phyloP scores from a whole-genome alignment of 30 jellyfish, hydroid and myxozoan genomes.

The Cassiopea xamachana region DNA sequence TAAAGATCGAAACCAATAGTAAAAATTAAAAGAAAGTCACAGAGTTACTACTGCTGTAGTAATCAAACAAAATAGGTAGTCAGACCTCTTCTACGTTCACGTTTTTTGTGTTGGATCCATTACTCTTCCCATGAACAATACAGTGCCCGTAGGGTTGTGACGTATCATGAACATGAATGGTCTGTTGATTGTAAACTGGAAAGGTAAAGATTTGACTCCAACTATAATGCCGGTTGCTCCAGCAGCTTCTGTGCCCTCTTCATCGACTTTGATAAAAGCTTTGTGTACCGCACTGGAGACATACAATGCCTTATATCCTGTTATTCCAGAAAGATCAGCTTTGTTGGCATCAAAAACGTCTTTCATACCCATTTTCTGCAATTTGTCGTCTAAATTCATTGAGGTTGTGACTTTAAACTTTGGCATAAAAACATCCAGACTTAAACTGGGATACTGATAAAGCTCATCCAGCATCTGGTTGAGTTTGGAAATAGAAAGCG shows the following conservation, averaged over 20 bases:
- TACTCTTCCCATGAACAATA: slow-evolving; percentile 77
- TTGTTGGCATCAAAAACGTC: slow-evolving; percentile 48
- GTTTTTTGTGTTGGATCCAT: slow-evolving; percentile 42
- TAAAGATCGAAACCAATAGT: too few species aligned
- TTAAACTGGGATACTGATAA: slow-evolving; percentile 39
- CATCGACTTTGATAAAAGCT: slow-evolving; percentile 75
- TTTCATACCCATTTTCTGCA: slow-evolving; percentile 63
- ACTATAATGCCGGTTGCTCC: slow-evolving; percentile 80
- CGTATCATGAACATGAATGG: slow-evolving; percentile 73
- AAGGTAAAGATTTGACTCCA: slow-evolving; percentile 44
- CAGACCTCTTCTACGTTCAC: too few species aligned
- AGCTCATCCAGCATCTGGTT: slow-evolving; percentile 23
- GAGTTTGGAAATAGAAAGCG: slow-evolving; percentile 3
- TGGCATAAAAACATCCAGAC: slow-evolving; percentile 63
- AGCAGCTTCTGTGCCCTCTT: slow-evolving; percentile 88
- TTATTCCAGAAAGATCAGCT: slow-evolving; percentile 81
- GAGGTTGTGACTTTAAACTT: slow-evolving; percentile 48
- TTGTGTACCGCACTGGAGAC: slow-evolving; percentile 71
- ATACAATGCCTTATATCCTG: slow-evolving; percentile 68
- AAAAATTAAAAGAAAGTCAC: too few species aligned
- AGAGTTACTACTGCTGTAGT: too few species aligned
- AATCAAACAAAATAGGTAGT: too few species aligned
- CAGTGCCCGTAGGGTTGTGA: slow-evolving; percentile 53
- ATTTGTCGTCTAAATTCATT: slow-evolving; percentile 15
- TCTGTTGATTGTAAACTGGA: slow-evolving; percentile 59